Evolutionary conservation across 53 echinoderm and acorn worm genomes (phyloP), one percentile per base, ranked within the genome.

Genomic region (Holothuria scabra): DNA sequence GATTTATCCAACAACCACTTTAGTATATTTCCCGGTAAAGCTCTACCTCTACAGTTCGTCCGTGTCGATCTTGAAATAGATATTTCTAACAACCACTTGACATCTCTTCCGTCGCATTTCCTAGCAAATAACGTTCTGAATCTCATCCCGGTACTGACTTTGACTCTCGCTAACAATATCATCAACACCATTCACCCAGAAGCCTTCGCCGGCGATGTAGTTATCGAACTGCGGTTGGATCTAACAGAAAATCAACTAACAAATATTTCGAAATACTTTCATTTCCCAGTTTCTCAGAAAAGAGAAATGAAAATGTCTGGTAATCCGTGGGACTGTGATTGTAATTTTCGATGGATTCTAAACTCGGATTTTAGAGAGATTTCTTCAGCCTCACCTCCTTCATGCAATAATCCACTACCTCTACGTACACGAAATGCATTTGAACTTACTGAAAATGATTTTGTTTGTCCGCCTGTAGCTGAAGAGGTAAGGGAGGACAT

Each of bases 251-350:
- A 76, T 28, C 48, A 56, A 26, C 46, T 76, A 21, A 76, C 76
- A 18, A 76, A 56, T 28, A 49, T 76, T 56, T 56, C 76, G 4
- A 20, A 28, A 4, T 26, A 49, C 9, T 76, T 76, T 28, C 26
- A 35, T 7, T 76, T 76, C 18, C 76, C 76, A 28, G 44, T 55
- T 30, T 76, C 76, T 12, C 28, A 26, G 29, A 76, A 52, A 29
- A 26, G 56, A 23, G 76, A 56, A 46, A 55, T 76, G 12, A 26
- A 76, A 19, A 52, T 76, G 76, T 76, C 76, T 21, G 76, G 76
- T n/a, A 76, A 76, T 18, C 76, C 76, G 25, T 76, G 76, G 76
- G 56, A 76, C 46, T 76, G 76, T 56, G 76, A 76, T 26, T 76
- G 76, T 26, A 76, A 76, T 28, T 52, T 76, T 28, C 52, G 76